These are phyloP conservation scores for Arion vulgaris DNA, from an alignment of 1,140 invertebrate genomes.

Conservation along the genomic window DNA sequence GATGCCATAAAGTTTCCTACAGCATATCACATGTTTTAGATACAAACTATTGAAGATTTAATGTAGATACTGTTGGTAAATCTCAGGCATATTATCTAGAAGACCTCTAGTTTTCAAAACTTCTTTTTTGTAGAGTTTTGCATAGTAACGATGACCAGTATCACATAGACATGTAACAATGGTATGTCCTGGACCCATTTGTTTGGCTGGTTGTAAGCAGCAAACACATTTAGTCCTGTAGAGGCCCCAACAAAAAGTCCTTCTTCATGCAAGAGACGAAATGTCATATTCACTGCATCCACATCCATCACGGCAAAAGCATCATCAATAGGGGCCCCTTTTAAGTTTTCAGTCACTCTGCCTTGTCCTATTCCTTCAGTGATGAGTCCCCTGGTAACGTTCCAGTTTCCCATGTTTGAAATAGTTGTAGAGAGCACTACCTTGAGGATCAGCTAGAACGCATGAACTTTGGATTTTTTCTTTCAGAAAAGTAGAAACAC, in stretches of 20 bases:
- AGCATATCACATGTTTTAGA: no score
- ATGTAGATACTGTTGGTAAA: conserved; percentile 62
- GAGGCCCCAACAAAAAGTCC: conserved; percentile 73
- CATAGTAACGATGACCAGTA: conserved; percentile 66
- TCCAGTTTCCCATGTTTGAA: conserved; percentile 71
- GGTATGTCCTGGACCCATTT: conserved; percentile 70
- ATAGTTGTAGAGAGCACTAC: conserved; percentile 71
- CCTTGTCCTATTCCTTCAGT: conserved; percentile 73
- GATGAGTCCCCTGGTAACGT: conserved; percentile 69
- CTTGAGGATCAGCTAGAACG: conserved; percentile 71
- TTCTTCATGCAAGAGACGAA: conserved; percentile 70
- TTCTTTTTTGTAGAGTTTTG: conserved; percentile 64
- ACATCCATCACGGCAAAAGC: conserved; percentile 65
- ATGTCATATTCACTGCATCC: conserved; percentile 70
- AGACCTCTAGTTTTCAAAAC: conserved; percentile 62
- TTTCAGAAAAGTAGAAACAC: conserved; percentile 69
- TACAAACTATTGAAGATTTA: conserved; percentile 16
- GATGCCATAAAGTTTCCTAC: no score
- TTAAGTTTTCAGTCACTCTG: conserved; percentile 70
- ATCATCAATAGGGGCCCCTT: conserved; percentile 70
- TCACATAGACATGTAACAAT: conserved; percentile 73
- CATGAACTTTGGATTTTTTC: conserved; percentile 70
- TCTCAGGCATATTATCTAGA: conserved; percentile 58
- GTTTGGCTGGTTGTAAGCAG: conserved; percentile 66
- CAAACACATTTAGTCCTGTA: conserved; percentile 71